phyloP scores from a whole-genome alignment of 1,140 invertebrate genomes.

The Drosophila nannoptera region DNA sequence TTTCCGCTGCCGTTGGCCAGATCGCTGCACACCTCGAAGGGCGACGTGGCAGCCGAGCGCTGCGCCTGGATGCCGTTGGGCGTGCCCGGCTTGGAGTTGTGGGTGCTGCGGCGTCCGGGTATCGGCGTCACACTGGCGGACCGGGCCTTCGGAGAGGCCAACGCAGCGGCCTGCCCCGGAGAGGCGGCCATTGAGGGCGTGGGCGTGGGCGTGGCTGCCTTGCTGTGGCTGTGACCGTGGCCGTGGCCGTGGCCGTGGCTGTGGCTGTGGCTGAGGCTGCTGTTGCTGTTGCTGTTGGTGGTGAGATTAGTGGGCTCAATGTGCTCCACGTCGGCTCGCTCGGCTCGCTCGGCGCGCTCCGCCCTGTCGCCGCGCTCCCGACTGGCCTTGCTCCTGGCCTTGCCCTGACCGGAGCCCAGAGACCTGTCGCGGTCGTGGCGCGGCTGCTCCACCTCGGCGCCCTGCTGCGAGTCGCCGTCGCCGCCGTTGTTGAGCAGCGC shows the following conservation, averaged over 20 bases:
- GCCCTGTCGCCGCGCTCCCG: constrained; percentile 17
- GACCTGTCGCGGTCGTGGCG: constrained; percentile 14
- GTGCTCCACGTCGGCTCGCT: constrained; percentile 20
- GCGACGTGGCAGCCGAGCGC: constrained; percentile 68
- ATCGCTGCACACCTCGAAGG: constrained; percentile 57
- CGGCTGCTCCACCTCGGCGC: constrained; percentile 27
- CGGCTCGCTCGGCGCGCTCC: constrained; percentile 26
- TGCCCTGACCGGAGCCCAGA: constrained; percentile 25
- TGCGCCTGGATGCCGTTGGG: constrained; percentile 46
- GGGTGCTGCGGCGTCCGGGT: constrained; percentile 18
- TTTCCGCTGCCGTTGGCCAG: constrained; percentile 66
- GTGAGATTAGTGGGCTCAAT: constrained; percentile 61
- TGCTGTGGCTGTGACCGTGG: constrained; percentile 10
- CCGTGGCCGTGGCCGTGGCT: constrained; percentile 11
- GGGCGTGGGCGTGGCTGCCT: constrained; percentile 34
- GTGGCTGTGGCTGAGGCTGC: neutral
- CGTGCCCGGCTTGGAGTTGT: constrained; percentile 26
- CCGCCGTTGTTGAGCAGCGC: constrained; percentile 60
- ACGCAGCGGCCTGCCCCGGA: constrained; percentile 5
- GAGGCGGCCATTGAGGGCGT: constrained; percentile 35
- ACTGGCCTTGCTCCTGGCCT: constrained; percentile 16
- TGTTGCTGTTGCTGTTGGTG: constrained; percentile 31
- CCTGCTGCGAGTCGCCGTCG: constrained; percentile 51
- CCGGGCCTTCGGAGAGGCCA: constrained; percentile 37
- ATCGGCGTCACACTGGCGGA: constrained; percentile 28